These are phyloP conservation scores for Zygothrica quintamaculata DNA, from an alignment of 2,888 invertebrate genomes.

Conservation along the genomic window DNA sequence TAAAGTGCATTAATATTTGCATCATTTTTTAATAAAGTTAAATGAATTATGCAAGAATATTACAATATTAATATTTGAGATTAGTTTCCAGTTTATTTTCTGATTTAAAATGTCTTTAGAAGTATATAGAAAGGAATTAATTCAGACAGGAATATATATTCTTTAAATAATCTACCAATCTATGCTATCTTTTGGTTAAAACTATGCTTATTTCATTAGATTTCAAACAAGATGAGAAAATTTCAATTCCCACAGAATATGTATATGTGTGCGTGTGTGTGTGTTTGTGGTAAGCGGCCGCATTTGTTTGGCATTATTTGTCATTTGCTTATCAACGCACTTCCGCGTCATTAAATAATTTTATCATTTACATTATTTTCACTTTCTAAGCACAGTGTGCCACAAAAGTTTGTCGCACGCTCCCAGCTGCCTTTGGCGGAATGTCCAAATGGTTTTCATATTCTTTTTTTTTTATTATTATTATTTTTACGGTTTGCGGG, in stretches of 20 bases:
- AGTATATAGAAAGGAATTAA: no score
- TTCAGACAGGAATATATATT: no score
- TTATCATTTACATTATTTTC: slow-evolving; percentile 82
- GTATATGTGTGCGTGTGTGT: slow-evolving; percentile 20
- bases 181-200: no score
- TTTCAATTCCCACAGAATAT: slow-evolving; percentile 24
- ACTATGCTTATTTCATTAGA: neutral
- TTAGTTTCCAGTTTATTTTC: no score
- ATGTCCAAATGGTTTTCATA: slow-evolving; percentile 11
- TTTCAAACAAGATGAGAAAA: neutral
- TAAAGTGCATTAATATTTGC: no score
- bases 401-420: slow-evolving; percentile 45
- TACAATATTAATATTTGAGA: no score
- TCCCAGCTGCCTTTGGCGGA: slow-evolving; percentile 24
- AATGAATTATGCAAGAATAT: no score
- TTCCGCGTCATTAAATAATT: slow-evolving; percentile 84
- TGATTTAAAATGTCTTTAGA: no score
- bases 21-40: no score
- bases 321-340: slow-evolving; percentile 80
- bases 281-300: slow-evolving; percentile 4
- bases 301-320: slow-evolving; percentile 65
- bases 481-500: no score
- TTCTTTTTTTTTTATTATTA: no score
- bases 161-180: no score
- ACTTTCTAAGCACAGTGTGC: slow-evolving; percentile 72